Evolutionary conservation across 2,113 vertebrate genomes (phyloP).

Genomic region (Lamprotornis superbus): DNA sequence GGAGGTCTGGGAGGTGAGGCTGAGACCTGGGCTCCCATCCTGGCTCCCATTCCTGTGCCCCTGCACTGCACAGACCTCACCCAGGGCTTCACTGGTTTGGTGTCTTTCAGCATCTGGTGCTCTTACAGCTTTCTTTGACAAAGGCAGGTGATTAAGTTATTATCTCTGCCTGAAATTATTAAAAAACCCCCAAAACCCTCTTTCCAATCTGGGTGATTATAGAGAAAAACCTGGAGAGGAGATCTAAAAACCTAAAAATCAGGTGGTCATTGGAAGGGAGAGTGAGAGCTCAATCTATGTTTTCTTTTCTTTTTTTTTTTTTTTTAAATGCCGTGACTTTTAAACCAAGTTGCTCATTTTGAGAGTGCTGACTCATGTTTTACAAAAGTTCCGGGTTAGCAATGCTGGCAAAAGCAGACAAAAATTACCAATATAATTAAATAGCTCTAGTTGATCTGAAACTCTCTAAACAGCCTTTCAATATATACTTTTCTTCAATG

Average conservation of each 20-base stretch:
- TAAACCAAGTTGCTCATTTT: not conserved
- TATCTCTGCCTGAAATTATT: not conserved
- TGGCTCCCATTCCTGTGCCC: not conserved
- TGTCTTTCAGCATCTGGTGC: not conserved
- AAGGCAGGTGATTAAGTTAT: not conserved
- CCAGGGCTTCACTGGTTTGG: not conserved
- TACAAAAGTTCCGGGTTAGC: not conserved
- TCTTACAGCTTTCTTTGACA: not conserved
- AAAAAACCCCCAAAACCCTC: not conserved
- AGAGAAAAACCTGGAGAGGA: not conserved
- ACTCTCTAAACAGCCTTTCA: not conserved
- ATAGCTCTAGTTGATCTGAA: not conserved
- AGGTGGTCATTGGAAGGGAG: not conserved
- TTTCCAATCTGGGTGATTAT: not conserved
- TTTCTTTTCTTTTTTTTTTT: not conserved
- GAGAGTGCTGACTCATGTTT: not conserved
- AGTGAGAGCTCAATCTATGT: not conserved
- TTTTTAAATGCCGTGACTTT: not conserved
- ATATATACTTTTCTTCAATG: not conserved
- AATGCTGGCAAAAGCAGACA: not conserved
- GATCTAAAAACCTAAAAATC: not conserved
- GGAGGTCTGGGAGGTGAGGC: not conserved
- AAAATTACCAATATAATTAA: not conserved
- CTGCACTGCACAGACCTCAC: too few species aligned
- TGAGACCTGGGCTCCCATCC: accelerated